A percentile compares a stretch with the other conserved stretches of the same genome.
phyloP scores from a whole-genome alignment of 2,888 invertebrate species.

The Aphodius granarius region DNA sequence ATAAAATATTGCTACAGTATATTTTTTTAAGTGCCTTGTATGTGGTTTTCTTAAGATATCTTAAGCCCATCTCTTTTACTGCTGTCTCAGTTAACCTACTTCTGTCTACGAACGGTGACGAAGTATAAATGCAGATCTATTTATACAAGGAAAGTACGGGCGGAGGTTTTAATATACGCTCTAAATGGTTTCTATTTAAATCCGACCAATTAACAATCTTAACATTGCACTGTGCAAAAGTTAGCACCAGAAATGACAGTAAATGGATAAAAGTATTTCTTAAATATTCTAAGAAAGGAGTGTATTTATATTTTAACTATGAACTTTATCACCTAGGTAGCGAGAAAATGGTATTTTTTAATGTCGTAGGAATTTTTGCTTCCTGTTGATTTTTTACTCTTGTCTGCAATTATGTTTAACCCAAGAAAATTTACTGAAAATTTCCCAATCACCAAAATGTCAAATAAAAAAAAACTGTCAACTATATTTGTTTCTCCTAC shows the following conservation, averaged over 20 bases:
- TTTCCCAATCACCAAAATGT: too few species aligned
- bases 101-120: neutral
- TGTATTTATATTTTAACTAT: too few species aligned
- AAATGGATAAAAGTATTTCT: too few species aligned
- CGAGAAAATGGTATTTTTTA: too few species aligned
- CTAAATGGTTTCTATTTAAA: neutral
- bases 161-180: neutral
- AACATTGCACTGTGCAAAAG: neutral
- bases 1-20: neutral
- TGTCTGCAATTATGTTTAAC: too few species aligned
- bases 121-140: neutral
- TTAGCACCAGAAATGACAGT: neutral
- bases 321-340: too few species aligned
- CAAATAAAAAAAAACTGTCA: too few species aligned
- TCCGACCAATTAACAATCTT: neutral
- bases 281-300: too few species aligned
- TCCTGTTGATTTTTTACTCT: too few species aligned
- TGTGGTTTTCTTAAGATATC: neutral
- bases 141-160: neutral
- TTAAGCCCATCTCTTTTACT: neutral
- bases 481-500: too few species aligned
- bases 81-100: neutral
- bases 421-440: too few species aligned
- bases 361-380: too few species aligned
- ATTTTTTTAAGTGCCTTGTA: neutral